phyloP scores from a whole-genome alignment of 2,113 vertebrate species.

The Thermophis baileyi region DNA sequence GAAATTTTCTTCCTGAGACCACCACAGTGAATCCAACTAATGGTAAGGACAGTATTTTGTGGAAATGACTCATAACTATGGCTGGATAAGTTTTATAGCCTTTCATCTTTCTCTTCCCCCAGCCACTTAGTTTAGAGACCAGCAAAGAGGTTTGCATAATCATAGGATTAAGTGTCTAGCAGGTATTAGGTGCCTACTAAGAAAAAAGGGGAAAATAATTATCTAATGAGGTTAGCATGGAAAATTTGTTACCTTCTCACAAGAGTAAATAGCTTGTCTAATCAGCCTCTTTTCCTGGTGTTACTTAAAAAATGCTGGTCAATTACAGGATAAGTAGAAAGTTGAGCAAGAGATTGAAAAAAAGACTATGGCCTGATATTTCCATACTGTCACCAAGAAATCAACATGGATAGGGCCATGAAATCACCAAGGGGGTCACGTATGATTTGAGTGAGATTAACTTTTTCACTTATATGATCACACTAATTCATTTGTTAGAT shows the following conservation, averaged over 20 bases:
- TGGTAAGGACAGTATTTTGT: background rate
- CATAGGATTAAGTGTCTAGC: background rate
- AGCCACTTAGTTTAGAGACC: background rate
- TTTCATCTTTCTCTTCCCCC: background rate
- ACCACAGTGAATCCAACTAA: background rate
- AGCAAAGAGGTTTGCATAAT: background rate
- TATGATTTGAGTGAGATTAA: background rate
- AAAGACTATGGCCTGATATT: background rate
- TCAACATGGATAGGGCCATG: background rate
- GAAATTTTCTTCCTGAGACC: background rate
- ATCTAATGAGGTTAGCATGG: background rate
- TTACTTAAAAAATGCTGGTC: background rate
- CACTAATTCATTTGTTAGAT: background rate
- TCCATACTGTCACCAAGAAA: background rate
- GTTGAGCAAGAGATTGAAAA: background rate
- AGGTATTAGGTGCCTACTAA: background rate
- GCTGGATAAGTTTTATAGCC: background rate
- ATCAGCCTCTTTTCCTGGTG: background rate
- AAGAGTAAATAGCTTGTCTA: background rate
- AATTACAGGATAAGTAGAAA: background rate
- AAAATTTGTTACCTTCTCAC: background rate
- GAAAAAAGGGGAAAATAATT: background rate
- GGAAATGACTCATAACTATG: background rate
- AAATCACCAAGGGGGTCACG: background rate
- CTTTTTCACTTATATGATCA: background rate